These are phyloP conservation scores for Cyprinodon tularosa DNA, from an alignment of 2,113 vertebrate species.

Conservation along the genomic window DNA sequence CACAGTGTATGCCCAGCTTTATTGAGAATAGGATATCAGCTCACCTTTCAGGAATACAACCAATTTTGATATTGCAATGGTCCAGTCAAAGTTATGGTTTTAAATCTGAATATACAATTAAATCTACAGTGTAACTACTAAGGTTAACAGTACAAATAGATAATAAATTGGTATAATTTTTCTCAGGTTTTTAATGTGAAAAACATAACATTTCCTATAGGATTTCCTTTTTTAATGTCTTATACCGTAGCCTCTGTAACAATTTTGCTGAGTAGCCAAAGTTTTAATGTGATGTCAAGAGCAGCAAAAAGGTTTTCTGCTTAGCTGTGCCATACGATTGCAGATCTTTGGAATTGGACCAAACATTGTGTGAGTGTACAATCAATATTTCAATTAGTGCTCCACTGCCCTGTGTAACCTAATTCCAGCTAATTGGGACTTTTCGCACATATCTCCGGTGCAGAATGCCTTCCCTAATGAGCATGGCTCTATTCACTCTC, in stretches of 20 bases:
- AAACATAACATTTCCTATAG: too few species aligned
- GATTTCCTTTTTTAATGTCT: too few species aligned
- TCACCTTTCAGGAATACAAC: too few species aligned
- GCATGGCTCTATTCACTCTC: constrained; percentile 52
- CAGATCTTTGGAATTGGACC: constrained; percentile 46
- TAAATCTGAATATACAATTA: not conserved
- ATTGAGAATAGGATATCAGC: too few species aligned
- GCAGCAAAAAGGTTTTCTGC: not conserved
- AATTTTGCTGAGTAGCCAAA: too few species aligned
- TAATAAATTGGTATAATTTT: too few species aligned
- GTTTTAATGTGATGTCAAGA: not conserved
- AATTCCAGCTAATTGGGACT: constrained; percentile 79
- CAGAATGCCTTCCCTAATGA: constrained; percentile 67
- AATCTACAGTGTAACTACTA: too few species aligned
- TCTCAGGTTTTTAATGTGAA: too few species aligned
- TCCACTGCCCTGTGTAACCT: constrained; percentile 40
- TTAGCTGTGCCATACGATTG: constrained; percentile 14
- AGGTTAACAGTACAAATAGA: too few species aligned
- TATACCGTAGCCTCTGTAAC: too few species aligned
- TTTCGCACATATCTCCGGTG: constrained; percentile 69
- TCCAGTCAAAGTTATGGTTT: not conserved
- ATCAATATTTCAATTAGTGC: constrained; percentile 66
- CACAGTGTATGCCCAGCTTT: too few species aligned
- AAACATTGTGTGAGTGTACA: constrained; percentile 29
- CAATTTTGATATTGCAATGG: too few species aligned